Conservation (phyloP, 2,888 invertebrate genomes). For the Prostheceraeus crozeri region DNA sequence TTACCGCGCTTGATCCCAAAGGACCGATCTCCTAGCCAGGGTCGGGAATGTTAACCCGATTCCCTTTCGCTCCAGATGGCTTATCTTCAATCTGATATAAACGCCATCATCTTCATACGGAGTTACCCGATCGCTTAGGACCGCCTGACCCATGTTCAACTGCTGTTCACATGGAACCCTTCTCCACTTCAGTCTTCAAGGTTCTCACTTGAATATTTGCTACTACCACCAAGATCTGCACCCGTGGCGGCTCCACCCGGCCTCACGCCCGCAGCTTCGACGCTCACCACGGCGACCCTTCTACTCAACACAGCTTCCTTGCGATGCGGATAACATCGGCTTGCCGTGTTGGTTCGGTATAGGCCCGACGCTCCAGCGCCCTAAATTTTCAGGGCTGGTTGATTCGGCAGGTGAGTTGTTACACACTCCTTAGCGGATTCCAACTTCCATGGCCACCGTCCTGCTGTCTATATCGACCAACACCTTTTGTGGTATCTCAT, state of each 20-base stretch:
- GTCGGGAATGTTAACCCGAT: too few species aligned
- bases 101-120: slow-evolving; percentile 43
- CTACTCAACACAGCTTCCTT: too few species aligned
- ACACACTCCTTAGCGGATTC: slow-evolving; percentile 64
- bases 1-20: too few species aligned
- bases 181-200: slow-evolving; percentile 59
- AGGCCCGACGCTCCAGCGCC: slow-evolving; percentile 62
- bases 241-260: slow-evolving; percentile 59
- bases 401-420: slow-evolving; percentile 65
- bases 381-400: slow-evolving; percentile 66
- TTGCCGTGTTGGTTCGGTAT: slow-evolving; percentile 57
- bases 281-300: slow-evolving; percentile 61
- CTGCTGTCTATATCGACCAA: slow-evolving; percentile 66
- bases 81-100: too few species aligned
- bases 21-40: too few species aligned
- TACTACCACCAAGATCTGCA: slow-evolving; percentile 67
- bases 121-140: slow-evolving; percentile 47
- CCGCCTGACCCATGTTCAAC: slow-evolving; percentile 47
- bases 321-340: too few species aligned
- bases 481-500: slow-evolving; percentile 64
- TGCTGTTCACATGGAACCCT: slow-evolving; percentile 63
- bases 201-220: slow-evolving; percentile 66
- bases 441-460: slow-evolving; percentile 71
- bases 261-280: slow-evolving; percentile 63
- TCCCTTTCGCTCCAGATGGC: too few species aligned